These are phyloP conservation scores for Glomeris maerens DNA, from an alignment of 1,140 invertebrate species.

Conservation along the genomic window DNA sequence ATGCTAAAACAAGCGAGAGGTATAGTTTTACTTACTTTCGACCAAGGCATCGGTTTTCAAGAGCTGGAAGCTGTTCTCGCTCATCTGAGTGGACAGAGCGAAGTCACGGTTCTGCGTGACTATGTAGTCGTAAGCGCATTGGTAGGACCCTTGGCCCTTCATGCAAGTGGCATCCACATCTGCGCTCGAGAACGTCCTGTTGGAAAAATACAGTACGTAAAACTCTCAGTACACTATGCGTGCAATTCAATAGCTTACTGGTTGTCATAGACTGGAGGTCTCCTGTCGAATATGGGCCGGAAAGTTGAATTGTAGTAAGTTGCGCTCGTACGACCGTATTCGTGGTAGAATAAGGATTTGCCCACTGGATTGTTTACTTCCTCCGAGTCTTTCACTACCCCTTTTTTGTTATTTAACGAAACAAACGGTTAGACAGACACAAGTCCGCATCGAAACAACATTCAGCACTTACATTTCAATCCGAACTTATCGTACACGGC, in stretches of 20 bases:
- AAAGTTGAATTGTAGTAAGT: slow-evolving; percentile 65
- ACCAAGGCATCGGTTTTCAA: slow-evolving; percentile 2
- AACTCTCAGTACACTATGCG: slow-evolving; percentile 10
- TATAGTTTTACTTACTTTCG: neutral
- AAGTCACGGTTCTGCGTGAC: neutral
- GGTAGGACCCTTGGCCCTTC: no score
- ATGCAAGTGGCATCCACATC: no score
- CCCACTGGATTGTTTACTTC: slow-evolving; percentile 42
- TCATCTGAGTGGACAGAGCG: neutral
- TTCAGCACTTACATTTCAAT: slow-evolving; percentile 44
- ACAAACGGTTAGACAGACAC: neutral
- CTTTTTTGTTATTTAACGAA: slow-evolving; percentile 22
- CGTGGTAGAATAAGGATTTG: slow-evolving; percentile 56
- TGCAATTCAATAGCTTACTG: slow-evolving; percentile 30
- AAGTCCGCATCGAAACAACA: slow-evolving; percentile 5
- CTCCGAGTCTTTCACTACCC: slow-evolving; percentile 65
- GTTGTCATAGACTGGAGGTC: slow-evolving; percentile 51
- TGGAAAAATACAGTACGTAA: no score
- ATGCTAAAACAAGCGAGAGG: no score
- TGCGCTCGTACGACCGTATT: slow-evolving; percentile 60
- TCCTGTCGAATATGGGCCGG: slow-evolving; percentile 50
- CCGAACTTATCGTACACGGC: slow-evolving; percentile 58
- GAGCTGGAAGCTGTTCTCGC: neutral
- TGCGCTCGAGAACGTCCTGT: no score
- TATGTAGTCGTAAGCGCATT: slow-evolving; percentile 1